These are phyloP conservation scores for Eulithis testata DNA, from an alignment of 2,888 invertebrate species.

Conservation along the genomic window DNA sequence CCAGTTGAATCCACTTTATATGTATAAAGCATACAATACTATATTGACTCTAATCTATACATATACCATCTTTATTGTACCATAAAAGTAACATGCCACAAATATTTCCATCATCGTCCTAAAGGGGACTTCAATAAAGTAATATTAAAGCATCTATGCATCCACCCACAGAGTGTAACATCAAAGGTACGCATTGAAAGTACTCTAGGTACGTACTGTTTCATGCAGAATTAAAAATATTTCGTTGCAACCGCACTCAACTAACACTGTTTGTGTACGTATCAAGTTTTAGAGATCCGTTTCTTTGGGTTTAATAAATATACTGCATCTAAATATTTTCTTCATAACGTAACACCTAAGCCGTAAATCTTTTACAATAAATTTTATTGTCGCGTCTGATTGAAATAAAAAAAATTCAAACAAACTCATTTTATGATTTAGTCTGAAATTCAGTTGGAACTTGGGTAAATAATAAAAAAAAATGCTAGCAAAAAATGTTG, in stretches of 20 bases:
- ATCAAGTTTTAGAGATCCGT: conserved; percentile 28
- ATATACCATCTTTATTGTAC: background rate
- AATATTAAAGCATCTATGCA: conserved; percentile 45
- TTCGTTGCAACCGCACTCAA: conserved; percentile 53
- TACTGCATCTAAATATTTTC: no score
- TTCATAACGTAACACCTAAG: no score
- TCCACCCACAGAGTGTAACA: conserved; percentile 47
- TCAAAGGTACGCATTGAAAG: conserved; percentile 68
- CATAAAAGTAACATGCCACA: background rate
- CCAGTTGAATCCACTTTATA: background rate
- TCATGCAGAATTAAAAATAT: conserved; percentile 70
- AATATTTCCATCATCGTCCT: conserved; percentile 18
- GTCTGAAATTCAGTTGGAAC: no score
- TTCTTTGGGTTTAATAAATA: background rate
- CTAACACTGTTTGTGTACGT: conserved; percentile 40
- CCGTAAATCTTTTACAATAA: no score
- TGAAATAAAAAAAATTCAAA: no score
- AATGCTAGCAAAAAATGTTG: background rate
- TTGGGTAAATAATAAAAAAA: background rate
- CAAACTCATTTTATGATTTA: no score
- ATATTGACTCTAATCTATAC: background rate
- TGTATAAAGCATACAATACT: no score
- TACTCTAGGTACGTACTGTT: conserved; percentile 42
- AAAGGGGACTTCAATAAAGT: conserved; percentile 38
- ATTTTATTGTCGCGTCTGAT: no score